Evolutionary conservation across 2,113 vertebrate genomes (phyloP).

Genomic region (Acanthisitta chloris): DNA sequence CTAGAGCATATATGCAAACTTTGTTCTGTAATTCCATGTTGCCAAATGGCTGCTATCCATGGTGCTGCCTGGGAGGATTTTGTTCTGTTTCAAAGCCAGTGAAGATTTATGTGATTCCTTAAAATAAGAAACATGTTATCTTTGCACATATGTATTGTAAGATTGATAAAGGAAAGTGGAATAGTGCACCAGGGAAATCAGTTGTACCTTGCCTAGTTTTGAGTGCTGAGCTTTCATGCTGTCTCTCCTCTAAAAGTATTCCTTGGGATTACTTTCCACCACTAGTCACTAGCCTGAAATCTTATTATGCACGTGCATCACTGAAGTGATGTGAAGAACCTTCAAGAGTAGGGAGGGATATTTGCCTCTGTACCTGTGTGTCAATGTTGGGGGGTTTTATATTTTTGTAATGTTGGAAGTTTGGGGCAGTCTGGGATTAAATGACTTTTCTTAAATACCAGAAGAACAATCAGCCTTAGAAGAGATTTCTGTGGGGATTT

Average conservation of each 20-base stretch:
- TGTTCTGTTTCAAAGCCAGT: not conserved
- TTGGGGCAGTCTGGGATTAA: not conserved
- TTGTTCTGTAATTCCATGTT: not conserved
- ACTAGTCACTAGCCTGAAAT: not conserved
- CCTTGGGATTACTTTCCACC: not conserved
- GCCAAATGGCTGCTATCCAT: not conserved
- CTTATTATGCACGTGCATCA: accelerated
- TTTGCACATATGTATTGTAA: not conserved
- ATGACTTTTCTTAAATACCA: not conserved
- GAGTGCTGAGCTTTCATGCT: accelerated
- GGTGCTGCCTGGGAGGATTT: not conserved
- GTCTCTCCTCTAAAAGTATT: not conserved
- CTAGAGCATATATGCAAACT: not conserved
- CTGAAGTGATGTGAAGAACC: not conserved
- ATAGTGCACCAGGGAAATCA: not conserved
- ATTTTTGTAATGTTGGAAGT: not conserved
- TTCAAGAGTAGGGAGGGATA: not conserved
- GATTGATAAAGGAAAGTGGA: not conserved
- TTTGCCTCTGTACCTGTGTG: not conserved
- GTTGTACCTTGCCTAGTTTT: not conserved
- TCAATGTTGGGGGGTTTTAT: not conserved
- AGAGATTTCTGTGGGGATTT: not conserved
- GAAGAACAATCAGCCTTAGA: not conserved
- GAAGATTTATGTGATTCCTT: not conserved
- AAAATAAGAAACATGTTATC: not conserved